phyloP scores from a whole-genome alignment of 2,113 vertebrate genomes.

The Megaceryle maxima region DNA sequence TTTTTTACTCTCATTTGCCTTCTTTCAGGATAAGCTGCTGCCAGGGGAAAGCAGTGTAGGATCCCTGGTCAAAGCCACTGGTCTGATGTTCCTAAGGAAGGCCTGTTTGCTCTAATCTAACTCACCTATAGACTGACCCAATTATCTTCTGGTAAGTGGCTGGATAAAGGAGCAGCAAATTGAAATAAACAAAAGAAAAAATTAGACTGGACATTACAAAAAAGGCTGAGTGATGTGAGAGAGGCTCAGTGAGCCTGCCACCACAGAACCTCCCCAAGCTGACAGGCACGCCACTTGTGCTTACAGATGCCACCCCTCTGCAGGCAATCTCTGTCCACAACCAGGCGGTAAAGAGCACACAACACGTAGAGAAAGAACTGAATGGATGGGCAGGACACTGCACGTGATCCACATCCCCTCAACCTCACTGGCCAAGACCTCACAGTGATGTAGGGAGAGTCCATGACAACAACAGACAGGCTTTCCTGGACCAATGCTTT shows the following conservation, averaged over 20 bases:
- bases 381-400: rapidly evolving
- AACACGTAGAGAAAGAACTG: background rate
- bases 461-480: background rate
- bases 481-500: background rate
- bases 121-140: background rate
- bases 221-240: background rate
- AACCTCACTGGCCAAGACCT: background rate
- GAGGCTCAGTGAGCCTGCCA: background rate
- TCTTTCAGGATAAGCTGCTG: background rate
- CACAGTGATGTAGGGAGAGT: background rate
- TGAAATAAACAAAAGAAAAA: background rate
- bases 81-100: background rate
- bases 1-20: background rate
- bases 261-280: background rate
- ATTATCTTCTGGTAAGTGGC: background rate
- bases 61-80: background rate
- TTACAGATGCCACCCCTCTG: background rate
- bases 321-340: background rate
- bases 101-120: background rate
- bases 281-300: background rate
- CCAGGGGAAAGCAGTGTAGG: background rate
- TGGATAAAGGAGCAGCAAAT: background rate
- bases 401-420: background rate
- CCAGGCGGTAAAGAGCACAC: background rate
- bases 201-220: background rate